Percentiles rank a stretch among this genome's conserved stretches.
Conservation (phyloP, 37 sponge, comb jelly and placozoan species). For the Ephydatia muelleri region DNA sequence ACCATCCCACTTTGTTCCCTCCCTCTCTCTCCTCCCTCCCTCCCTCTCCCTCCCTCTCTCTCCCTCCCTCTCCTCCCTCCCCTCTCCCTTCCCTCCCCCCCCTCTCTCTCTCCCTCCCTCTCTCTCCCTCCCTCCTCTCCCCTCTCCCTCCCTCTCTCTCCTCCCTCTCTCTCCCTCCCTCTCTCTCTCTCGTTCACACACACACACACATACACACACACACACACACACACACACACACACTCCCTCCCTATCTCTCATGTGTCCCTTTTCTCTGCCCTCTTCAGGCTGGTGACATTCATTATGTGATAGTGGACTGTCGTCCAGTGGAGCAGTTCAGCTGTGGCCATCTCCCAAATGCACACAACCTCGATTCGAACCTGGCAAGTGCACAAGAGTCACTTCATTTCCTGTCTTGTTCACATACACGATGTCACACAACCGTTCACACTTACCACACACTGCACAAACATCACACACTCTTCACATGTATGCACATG, state of each 20-base stretch:
- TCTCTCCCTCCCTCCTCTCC: not conserved
- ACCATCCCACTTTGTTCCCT: not conserved
- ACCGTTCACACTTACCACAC: too few species aligned
- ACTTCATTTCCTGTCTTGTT: too few species aligned
- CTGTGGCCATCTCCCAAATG: constrained; percentile 74
- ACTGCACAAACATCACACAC: too few species aligned
- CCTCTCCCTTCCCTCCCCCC: not conserved
- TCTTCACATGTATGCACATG: too few species aligned
- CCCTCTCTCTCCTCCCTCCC: not conserved
- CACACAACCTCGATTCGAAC: constrained; percentile 80
- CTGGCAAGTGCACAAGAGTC: constrained; percentile 47
- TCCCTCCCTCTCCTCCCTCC: not conserved
- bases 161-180: not conserved
- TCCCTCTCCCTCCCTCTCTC: too few species aligned
- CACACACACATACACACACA: too few species aligned
- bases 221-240: too few species aligned
- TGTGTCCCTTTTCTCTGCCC: not conserved
- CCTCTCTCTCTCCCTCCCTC: not conserved
- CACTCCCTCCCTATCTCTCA: not conserved
- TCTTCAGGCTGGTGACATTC: constrained; percentile 27
- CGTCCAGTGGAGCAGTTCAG: constrained; percentile 87
- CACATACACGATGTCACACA: too few species aligned
- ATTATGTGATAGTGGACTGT: constrained; percentile 86
- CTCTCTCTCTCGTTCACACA: not conserved
- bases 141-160: not conserved